A percentile compares a stretch with the other conserved stretches of the same genome.
Conservation (phyloP, 2,797 vertebrate species). For the Zenarchopterus dispar region DNA sequence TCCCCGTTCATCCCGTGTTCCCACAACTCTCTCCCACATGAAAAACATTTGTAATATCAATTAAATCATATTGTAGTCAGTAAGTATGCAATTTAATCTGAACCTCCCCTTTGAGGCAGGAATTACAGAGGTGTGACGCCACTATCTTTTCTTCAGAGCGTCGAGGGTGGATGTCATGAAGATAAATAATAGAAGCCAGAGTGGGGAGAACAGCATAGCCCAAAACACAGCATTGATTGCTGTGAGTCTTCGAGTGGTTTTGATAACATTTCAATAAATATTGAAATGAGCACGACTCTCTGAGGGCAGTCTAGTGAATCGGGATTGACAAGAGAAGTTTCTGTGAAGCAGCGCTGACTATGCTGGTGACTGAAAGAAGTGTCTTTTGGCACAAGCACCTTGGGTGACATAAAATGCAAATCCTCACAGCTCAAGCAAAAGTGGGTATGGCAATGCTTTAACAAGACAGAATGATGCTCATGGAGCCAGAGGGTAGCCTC, state of each 20-base stretch:
- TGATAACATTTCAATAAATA: constrained; percentile 83
- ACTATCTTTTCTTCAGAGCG: constrained; percentile 44
- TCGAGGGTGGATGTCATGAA: constrained; percentile 50
- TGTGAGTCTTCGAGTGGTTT: constrained; percentile 70
- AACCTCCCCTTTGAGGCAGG: constrained; percentile 41
- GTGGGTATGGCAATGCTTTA: constrained; percentile 8
- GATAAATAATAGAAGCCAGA: constrained; percentile 61
- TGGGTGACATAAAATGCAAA: constrained; percentile 33
- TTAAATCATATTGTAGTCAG: constrained; percentile 63
- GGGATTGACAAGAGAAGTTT: constrained; percentile 59
- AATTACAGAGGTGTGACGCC: constrained; percentile 64
- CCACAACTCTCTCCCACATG: constrained; percentile 23
- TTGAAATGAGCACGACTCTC: constrained; percentile 75
- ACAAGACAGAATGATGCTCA: constrained; percentile 8
- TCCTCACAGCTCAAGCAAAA: constrained; percentile 8
- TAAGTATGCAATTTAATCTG: constrained; percentile 48
- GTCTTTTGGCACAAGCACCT: constrained; percentile 20
- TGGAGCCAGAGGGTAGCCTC: constrained; percentile 11
- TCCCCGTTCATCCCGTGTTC: too few relatives aligned
- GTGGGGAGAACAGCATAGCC: constrained; percentile 43
- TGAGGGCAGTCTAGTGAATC: constrained; percentile 43
- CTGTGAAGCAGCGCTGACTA: constrained; percentile 11
- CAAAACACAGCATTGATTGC: constrained; percentile 76
- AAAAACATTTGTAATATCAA: constrained; percentile 52
- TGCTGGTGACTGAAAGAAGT: constrained; percentile 29